Evolutionary conservation across 2,888 invertebrate species (phyloP), one percentile per base, ranked within the genome.

Genomic region (Dicycla oo): DNA sequence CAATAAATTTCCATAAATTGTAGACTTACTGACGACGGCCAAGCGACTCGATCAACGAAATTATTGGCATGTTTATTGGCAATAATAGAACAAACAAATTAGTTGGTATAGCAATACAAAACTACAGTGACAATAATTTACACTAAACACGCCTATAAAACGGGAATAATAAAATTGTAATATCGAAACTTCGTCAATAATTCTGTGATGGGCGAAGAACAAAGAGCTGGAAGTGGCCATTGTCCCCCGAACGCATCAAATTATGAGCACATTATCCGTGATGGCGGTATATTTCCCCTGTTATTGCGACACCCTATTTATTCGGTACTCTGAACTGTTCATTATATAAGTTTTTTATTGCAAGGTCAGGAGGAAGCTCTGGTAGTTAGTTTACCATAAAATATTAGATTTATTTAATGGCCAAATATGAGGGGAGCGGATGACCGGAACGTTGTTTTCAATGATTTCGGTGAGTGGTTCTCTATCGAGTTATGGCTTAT

Each of bases 181-280:
- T 88, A 89, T 88, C 85, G 78, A 87, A 92, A 92, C 83, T 92
- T 92, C 69, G 77, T 77, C 89, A 86, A 90, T 92, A 91, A 91
- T 82, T 80, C 80, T 57, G 80, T 89, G 88, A 90, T 89, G 88
- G 88, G 85, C 83, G 74, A 85, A 85, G 87, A 87, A 87, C 84
- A 87, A 81, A 73, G 81, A 66, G 68, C 67, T 60, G 69, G 67
- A 80, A 88, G 83, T 87, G 86, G 86, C 85, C 88, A 86, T 88
- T 90, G 90, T 88, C 89, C 91, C 75, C 30, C 74, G 74, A 84
- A 83, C 82, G 76, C 71, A 79, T 78, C 74, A 80, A 90, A 88
- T 91, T 89, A 91, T 90, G 86, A 87, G 74, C 81, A 86, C 86
- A 87, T 88, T 90, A 88, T 79, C 73, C 68, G 40, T 80, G 81